Evolutionary conservation across 1,140 invertebrate genomes (phyloP), one percentile per base, ranked within the genome.

Genomic region (Drosophila subpulchrella): DNA sequence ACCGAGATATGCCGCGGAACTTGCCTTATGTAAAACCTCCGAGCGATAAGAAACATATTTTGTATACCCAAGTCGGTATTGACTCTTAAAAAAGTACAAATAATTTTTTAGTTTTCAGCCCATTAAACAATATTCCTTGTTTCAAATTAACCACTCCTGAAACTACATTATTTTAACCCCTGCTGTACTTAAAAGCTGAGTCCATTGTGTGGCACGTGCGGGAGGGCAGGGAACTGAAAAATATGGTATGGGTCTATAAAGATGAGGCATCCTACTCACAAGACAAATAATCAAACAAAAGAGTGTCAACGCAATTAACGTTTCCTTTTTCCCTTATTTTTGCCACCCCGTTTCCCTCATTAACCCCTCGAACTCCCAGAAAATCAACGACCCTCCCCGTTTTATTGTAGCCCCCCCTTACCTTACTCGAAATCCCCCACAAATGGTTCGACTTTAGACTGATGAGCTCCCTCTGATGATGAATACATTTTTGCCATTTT

Each of bases 401-500:
- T 56, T 12, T 20, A 44, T 24, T 38, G 20, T 13, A 20, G 3
- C 5, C 2, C 17, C 17, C 51, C 17, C 12, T 24, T 24, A 7
- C 11, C 34, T 24, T 36, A 10, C 4, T 15, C 11, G 13, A 55
- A 42, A 38, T 20, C 38, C 59, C 62, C 50, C 61, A 57, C 60
- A 63, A 56, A 74, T 68, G 48, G 74, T 62, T 71, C 51, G 60
- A 66, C 62, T 61, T 68, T 41, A 50, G 36, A 47, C 48, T 36
- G 32, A 13, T 58, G 51, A 47, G 61, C 73, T 75, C 56, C 54
- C 48, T 56, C 60, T 38, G 71, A 46, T 54, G 58, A 63, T 65
- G 70, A 54, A 71, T 63, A 76, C 67, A 71, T 58, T 81, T 75
- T 74, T 88, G 82, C 83, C 82, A 85, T 82, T 88, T 85, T 88